Conservation (phyloP, 2,888 invertebrate species). For the Drosophila paramelanica region DNA sequence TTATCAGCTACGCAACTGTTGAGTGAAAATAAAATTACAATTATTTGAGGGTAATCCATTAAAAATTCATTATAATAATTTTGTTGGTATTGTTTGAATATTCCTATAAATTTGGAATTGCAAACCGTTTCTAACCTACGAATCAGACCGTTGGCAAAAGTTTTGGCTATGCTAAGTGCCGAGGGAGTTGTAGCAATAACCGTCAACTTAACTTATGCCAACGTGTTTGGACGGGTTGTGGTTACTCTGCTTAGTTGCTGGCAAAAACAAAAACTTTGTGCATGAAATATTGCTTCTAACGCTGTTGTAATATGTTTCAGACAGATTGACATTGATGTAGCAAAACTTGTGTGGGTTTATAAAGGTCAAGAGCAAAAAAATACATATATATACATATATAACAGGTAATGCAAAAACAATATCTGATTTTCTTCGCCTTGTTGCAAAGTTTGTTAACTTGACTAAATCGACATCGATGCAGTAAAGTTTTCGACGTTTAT, state of each 20-base stretch:
- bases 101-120: slow-evolving; percentile 27
- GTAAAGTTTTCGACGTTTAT: slow-evolving; percentile 43
- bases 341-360: slow-evolving; percentile 75
- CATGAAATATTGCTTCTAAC: slow-evolving; percentile 76
- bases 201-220: slow-evolving; percentile 60
- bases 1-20: slow-evolving; percentile 90
- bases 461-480: not conserved
- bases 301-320: slow-evolving; percentile 81
- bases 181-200: slow-evolving; percentile 7
- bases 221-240: slow-evolving; percentile 54
- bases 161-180: slow-evolving; percentile 27
- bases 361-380: slow-evolving; percentile 48
- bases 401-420: slow-evolving; percentile 45
- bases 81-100: too few relatives aligned
- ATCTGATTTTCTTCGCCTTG: slow-evolving; percentile 29
- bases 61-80: not conserved
- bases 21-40: not conserved
- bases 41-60: not conserved
- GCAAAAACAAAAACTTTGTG: slow-evolving; percentile 69
- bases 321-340: slow-evolving; percentile 83
- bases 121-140: not conserved
- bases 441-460: slow-evolving; percentile 31
- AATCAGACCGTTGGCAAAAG: slow-evolving; percentile 7
- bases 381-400: slow-evolving; percentile 7
- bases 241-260: slow-evolving; percentile 17